phyloP scores from a whole-genome alignment of 2,888 invertebrate genomes.

The Ichneumoninae sp. region DNA sequence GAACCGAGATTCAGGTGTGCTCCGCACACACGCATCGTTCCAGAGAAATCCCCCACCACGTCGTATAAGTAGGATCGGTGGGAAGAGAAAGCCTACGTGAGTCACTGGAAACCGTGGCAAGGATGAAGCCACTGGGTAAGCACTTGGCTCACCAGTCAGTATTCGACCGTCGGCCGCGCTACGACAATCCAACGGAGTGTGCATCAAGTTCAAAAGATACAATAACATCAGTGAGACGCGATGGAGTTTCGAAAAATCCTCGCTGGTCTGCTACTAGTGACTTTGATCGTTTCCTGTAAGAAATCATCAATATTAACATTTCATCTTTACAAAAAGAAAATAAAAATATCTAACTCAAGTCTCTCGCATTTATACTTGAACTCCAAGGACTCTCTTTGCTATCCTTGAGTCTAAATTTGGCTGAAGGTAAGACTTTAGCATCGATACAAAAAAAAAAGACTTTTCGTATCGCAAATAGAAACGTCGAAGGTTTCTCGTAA shows the following conservation, averaged over 20 bases:
- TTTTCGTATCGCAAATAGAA: not conserved
- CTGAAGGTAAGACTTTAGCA: slow-evolving; percentile 7
- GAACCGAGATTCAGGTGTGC: slow-evolving; percentile 19
- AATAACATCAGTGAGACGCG: slow-evolving; percentile 49
- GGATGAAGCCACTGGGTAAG: slow-evolving; percentile 27
- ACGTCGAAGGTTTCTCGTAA: slow-evolving; percentile 22
- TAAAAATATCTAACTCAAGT: not conserved
- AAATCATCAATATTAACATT: not conserved
- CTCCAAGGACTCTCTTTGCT: not conserved
- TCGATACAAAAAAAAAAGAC: slow-evolving; percentile 6
- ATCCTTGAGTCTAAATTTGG: slow-evolving; percentile 43
- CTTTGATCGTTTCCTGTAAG: slow-evolving; percentile 62
- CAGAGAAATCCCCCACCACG: slow-evolving; percentile 10
- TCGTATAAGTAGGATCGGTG: slow-evolving; percentile 61
- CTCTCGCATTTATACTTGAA: not conserved
- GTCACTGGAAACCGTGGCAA: slow-evolving; percentile 49
- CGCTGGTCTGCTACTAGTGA: slow-evolving; percentile 53
- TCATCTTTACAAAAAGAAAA: not conserved
- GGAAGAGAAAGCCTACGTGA: slow-evolving; percentile 73
- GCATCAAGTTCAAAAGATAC: slow-evolving; percentile 21
- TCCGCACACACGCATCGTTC: slow-evolving; percentile 30
- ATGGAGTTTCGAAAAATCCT: slow-evolving; percentile 63
- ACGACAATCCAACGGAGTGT: slow-evolving; percentile 19
- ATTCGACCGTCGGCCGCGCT: slow-evolving; percentile 47
- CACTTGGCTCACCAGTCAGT: slow-evolving; percentile 58